Percentiles rank a stretch among this genome's conserved stretches.
Conservation (phyloP, 2,797 vertebrate species). For the Microhierax caerulescens region DNA sequence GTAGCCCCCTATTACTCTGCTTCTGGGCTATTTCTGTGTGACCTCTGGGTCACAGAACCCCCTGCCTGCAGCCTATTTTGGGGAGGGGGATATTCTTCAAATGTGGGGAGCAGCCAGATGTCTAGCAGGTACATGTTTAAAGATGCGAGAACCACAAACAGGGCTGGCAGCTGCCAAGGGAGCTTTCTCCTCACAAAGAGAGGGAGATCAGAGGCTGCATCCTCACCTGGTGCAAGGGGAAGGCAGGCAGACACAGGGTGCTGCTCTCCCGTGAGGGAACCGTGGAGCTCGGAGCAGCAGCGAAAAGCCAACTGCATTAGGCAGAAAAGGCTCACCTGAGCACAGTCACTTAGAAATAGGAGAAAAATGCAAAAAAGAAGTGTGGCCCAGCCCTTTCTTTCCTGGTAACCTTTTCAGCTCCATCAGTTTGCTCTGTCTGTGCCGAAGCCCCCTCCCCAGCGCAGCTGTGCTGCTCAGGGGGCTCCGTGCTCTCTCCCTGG, state of each 20-base stretch:
- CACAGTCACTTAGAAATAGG: neutral
- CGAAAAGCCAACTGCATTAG: neutral
- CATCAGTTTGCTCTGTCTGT: neutral
- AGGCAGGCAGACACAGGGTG: neutral
- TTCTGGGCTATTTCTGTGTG: neutral
- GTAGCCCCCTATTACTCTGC: neutral
- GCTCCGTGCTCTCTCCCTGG: accelerated
- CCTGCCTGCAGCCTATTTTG: neutral
- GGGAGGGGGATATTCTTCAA: neutral
- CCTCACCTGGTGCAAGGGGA: neutral
- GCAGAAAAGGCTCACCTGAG: neutral
- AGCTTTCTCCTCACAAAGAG: neutral
- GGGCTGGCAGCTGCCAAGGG: neutral
- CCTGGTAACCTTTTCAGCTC: neutral
- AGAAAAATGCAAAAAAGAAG: neutral
- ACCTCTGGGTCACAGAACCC: neutral
- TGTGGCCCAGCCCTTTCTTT: neutral
- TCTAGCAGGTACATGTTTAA: neutral
- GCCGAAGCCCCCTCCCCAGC: neutral
- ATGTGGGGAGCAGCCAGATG: neutral
- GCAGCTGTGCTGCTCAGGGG: accelerated
- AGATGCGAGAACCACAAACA: neutral
- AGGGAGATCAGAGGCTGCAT: neutral
- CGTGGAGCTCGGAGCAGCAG: neutral
- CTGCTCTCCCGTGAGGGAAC: neutral